Evolutionary conservation across 2,113 vertebrate genomes (phyloP), one percentile per base, ranked within the genome.

Genomic region (Chaenogobius annularis): DNA sequence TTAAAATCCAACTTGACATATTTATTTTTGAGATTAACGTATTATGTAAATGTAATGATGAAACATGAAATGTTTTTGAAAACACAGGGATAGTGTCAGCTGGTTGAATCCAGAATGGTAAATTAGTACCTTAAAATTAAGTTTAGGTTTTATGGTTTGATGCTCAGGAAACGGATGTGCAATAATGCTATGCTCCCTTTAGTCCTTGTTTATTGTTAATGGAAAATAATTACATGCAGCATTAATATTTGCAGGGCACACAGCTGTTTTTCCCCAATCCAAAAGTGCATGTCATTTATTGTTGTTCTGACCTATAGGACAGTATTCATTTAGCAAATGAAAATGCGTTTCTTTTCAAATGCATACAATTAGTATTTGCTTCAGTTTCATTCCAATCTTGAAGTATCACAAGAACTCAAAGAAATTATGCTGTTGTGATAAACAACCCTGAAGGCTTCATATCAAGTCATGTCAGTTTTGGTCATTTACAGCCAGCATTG

Each of bases 321-420:
- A 69, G 74, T 10, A 68, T 58, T 56, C 0, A 67, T 74, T 70
- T 9, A 15, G 63, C 66, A 46, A 68, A 62, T 69, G 59, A 69
- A 26, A 20, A 72, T 80, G 72, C 85, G 83, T 79, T 85, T 84
- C 64, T 75, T 62, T 67, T 79, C 26, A 65, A 74, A 78, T 77
- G 62, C 66, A 77, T 66, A 44, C 35, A 72, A 72, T 78, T 80
- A 83, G 52, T n/a, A 83, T 50, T 88, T 85, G 69, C 82, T 85
- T 88, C 79, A 85, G 82, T 83, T 85, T 91, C 89, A 91, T 93
- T 92, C 87, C 89, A 88, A 85, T 86, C 73, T 70, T 83, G 64
- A 44, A 62, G 59, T 64, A 58, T 85, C 46, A 81, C 66, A 81
- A 76, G 66, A 72, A 35, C 67, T 77, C 43, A 82, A 86, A 75